Percentiles rank a stretch among this genome's conserved stretches.
Evolutionary conservation across 1,140 invertebrate genomes (phyloP).

Genomic region (Eueides isabella): DNA sequence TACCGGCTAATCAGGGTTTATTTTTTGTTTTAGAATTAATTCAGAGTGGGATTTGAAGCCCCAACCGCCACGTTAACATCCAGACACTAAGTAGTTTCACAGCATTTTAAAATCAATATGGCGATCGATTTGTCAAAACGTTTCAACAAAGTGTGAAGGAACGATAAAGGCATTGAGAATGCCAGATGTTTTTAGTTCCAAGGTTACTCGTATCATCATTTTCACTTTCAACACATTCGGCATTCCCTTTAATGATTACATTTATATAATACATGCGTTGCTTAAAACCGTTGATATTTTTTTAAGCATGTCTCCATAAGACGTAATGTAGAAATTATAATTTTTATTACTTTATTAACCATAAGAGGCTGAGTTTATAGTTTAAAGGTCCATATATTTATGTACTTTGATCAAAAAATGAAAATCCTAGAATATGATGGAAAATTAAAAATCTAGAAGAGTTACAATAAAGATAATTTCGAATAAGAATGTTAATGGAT

Average conservation of each 20-base stretch:
- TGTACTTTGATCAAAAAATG: too few species aligned
- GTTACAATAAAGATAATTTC: too few species aligned
- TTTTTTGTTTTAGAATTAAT: too few species aligned
- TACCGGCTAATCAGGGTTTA: too few species aligned
- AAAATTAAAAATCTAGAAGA: too few species aligned
- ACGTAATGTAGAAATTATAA: background rate
- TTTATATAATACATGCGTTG: background rate
- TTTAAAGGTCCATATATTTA: too few species aligned
- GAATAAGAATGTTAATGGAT: too few species aligned
- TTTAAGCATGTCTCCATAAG: background rate
- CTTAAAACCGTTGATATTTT: background rate
- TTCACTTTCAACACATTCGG: conserved; percentile 11
- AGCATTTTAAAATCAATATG: background rate
- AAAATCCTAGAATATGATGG: too few species aligned
- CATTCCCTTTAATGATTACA: background rate
- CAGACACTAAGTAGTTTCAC: too few species aligned
- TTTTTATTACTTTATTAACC: background rate
- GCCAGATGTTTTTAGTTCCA: background rate
- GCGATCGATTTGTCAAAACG: background rate
- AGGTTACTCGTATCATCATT: background rate
- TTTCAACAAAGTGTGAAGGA: background rate
- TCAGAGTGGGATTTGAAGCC: too few species aligned
- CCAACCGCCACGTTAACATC: too few species aligned
- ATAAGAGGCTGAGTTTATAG: too few species aligned
- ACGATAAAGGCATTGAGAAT: conserved; percentile 21